Evolutionary conservation across 2,888 invertebrate species (phyloP).

Genomic region (Opisthograptis luteolata): DNA sequence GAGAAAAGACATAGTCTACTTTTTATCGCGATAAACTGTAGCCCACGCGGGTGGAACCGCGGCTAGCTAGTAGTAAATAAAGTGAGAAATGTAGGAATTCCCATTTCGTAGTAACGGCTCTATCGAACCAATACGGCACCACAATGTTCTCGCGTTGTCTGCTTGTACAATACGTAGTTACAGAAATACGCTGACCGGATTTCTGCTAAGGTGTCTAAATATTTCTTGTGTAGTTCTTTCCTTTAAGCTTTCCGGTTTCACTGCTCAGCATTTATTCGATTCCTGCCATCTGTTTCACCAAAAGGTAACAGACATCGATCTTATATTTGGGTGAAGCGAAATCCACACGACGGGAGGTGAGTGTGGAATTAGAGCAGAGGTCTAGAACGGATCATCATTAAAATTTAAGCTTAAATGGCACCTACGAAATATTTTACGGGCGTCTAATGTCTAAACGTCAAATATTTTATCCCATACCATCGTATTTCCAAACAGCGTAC

Average conservation of each 20-base stretch:
- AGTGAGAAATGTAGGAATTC: background rate
- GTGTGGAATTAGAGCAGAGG: too few relatives aligned
- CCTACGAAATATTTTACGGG: too few relatives aligned
- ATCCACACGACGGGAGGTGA: too few relatives aligned
- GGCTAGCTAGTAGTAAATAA: background rate
- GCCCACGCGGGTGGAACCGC: too few relatives aligned
- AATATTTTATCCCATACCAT: too few relatives aligned
- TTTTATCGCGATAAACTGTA: too few relatives aligned
- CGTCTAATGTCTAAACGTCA: too few relatives aligned
- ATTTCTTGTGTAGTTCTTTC: constrained; percentile 15
- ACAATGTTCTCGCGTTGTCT: constrained; percentile 36
- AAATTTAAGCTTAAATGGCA: too few relatives aligned
- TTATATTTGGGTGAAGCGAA: too few relatives aligned
- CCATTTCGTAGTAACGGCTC: constrained; percentile 27
- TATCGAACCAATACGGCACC: constrained; percentile 35
- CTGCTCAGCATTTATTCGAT: constrained; percentile 9
- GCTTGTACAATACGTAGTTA: constrained; percentile 22
- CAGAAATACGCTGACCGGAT: constrained; percentile 26
- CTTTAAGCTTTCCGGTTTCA: constrained; percentile 13
- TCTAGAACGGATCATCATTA: too few relatives aligned
- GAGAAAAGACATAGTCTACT: too few relatives aligned
- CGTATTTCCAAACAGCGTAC: too few relatives aligned
- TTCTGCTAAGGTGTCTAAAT: constrained; percentile 29
- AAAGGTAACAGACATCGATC: background rate
- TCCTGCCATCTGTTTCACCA: constrained; percentile 4